Conservation (phyloP, 2,797 vertebrate genomes). For the Sebastolobus alascanus region DNA sequence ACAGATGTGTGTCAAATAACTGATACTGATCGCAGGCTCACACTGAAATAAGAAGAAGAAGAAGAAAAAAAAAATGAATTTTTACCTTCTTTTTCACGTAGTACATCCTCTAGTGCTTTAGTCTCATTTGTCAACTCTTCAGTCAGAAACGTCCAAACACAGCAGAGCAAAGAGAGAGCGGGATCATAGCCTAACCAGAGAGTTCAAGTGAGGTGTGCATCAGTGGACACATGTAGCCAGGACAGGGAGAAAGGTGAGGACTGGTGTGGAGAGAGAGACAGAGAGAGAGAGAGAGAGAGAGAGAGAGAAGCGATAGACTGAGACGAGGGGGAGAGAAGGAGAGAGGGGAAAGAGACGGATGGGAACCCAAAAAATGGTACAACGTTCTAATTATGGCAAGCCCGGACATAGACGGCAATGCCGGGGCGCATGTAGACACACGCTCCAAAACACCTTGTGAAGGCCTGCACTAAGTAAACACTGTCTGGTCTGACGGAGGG, state of each 20-base stretch:
- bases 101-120: slow-evolving; percentile 78
- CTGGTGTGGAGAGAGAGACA: slow-evolving; percentile 62
- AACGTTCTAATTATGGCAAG: slow-evolving; percentile 87
- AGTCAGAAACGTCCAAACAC: slow-evolving; percentile 69
- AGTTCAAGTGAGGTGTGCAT: slow-evolving; percentile 67
- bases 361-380: slow-evolving; percentile 82
- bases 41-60: slow-evolving; percentile 42
- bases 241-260: slow-evolving; percentile 70
- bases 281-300: slow-evolving; percentile 46
- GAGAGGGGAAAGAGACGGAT: slow-evolving; percentile 78
- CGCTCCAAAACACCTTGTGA: slow-evolving; percentile 81
- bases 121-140: slow-evolving; percentile 66
- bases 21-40: slow-evolving; percentile 12
- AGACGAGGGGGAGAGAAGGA: slow-evolving; percentile 64
- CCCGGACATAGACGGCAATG: slow-evolving; percentile 84
- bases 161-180: slow-evolving; percentile 53
- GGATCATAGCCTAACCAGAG: slow-evolving; percentile 60
- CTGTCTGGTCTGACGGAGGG: slow-evolving; percentile 72
- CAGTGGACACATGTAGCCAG: slow-evolving; percentile 15
- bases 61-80: slow-evolving; percentile 67
- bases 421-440: slow-evolving; percentile 83
- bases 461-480: slow-evolving; percentile 81
- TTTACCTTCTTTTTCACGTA: slow-evolving; percentile 87
- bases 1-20: slow-evolving; percentile 5
- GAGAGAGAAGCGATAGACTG: slow-evolving; percentile 63